Percentiles rank a stretch among this genome's conserved stretches.
phyloP scores from a whole-genome alignment of 2,113 vertebrate species.

The Aegotheles bennettii region DNA sequence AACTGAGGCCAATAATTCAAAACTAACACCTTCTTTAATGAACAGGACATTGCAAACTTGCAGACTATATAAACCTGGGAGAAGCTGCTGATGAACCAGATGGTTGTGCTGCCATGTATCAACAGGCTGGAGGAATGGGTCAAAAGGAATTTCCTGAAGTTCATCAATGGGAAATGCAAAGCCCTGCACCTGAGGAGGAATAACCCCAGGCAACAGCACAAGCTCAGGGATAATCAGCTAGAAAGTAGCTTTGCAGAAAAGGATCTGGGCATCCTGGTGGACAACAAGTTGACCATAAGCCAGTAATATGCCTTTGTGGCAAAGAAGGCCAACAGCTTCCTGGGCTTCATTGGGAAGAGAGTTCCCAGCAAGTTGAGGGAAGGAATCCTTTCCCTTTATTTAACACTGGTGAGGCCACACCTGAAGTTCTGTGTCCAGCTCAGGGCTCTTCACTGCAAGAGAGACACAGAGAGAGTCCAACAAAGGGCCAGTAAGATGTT shows the following conservation, averaged over 20 bases:
- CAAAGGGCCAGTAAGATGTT: too few relatives aligned
- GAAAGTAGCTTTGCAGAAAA: not conserved
- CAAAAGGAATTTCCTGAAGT: not conserved
- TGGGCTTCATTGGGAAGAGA: not conserved
- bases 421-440: too few relatives aligned
- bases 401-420: too few relatives aligned
- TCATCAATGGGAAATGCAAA: not conserved
- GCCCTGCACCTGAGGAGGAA: not conserved
- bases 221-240: not conserved
- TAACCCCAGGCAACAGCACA: not conserved
- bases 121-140: not conserved
- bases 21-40: not conserved
- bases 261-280: not conserved
- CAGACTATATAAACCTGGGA: not conserved
- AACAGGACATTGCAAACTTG: not conserved
- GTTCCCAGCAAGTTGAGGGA: not conserved
- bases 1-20: not conserved
- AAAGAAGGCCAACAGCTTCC: not conserved
- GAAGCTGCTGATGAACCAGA: not conserved
- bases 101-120: not conserved
- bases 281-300: not conserved
- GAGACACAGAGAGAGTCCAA: too few relatives aligned
- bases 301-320: rapidly evolving
- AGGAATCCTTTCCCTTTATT: not conserved
- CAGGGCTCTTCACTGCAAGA: too few relatives aligned